phyloP scores from a whole-genome alignment of 1,140 invertebrate genomes.

The Zaprionus lachaisei region DNA sequence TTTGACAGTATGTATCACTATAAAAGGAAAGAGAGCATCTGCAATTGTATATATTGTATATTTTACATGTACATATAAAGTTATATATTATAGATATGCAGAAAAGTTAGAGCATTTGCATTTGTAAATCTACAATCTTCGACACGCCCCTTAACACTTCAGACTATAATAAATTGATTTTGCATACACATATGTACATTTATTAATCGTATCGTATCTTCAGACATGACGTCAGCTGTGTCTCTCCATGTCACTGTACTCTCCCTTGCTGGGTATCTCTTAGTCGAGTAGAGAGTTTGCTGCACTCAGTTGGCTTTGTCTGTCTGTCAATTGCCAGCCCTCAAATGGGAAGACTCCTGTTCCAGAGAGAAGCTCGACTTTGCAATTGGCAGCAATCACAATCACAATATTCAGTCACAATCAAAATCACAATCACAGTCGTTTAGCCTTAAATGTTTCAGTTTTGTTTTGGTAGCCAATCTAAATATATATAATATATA shows the following conservation, averaged over 20 bases:
- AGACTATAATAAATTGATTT: not conserved
- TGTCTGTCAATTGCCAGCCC: not conserved
- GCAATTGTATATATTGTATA: no score
- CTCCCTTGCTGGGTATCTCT: not conserved
- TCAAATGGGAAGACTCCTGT: not conserved
- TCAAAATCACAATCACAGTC: slow-evolving; percentile 11
- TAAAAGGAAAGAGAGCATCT: no score
- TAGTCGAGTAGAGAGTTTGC: not conserved
- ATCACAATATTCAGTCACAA: slow-evolving; percentile 14
- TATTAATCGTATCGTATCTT: not conserved
- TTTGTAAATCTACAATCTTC: not conserved
- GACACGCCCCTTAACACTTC: not conserved
- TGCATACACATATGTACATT: not conserved
- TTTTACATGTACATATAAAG: no score
- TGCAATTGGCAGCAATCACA: slow-evolving; percentile 3
- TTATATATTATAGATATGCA: no score
- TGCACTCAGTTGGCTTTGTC: slow-evolving; percentile 13
- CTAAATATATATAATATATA: not conserved
- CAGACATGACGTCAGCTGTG: not conserved
- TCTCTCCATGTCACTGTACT: not conserved
- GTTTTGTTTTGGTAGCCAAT: not conserved
- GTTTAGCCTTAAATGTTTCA: not conserved
- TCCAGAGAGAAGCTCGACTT: not conserved
- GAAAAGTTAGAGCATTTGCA: no score
- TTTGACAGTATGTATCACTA: no score